Evolutionary conservation across 1,140 invertebrate species (phyloP).

Genomic region (Hylaeus anthracinus): DNA sequence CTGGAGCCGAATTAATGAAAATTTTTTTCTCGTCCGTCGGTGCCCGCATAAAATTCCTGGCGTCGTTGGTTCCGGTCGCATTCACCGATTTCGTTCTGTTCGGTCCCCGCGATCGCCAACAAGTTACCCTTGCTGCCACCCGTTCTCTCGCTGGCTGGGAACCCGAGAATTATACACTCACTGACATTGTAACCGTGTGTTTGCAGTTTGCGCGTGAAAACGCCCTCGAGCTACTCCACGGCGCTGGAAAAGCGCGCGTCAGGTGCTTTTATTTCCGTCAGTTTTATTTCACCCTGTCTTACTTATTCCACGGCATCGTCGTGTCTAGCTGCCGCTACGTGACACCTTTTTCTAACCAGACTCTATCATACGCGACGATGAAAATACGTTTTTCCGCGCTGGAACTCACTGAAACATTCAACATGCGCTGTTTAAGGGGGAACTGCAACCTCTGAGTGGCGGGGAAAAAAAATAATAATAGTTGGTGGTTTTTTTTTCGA

Average conservation of each 20-base stretch:
- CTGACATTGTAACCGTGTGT: conserved; percentile 23
- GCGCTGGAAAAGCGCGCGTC: conserved; percentile 30
- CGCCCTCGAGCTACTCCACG: conserved; percentile 18
- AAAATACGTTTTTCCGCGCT: not conserved
- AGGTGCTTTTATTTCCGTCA: conserved; percentile 23
- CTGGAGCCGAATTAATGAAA: conserved; percentile 42
- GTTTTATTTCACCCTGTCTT: conserved; percentile 23
- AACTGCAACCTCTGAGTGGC: no score
- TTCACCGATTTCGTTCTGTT: conserved; percentile 38
- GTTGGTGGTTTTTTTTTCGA: no score
- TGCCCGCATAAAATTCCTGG: conserved; percentile 18
- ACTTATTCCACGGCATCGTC: conserved; percentile 14
- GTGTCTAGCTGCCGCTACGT: not conserved
- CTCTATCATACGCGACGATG: not conserved
- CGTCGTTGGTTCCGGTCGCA: conserved; percentile 10
- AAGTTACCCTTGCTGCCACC: not conserved
- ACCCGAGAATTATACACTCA: conserved; percentile 32
- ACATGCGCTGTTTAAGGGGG: not conserved
- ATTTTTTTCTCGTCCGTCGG: conserved; percentile 28
- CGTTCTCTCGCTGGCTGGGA: not conserved
- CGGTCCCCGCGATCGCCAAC: not conserved
- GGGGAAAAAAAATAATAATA: no score
- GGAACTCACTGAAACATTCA: not conserved
- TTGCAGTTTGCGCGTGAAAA: conserved; percentile 26
- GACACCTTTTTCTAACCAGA: not conserved